Conservation (phyloP, 1,140 invertebrate species). For the Leptinotarsa texana region DNA sequence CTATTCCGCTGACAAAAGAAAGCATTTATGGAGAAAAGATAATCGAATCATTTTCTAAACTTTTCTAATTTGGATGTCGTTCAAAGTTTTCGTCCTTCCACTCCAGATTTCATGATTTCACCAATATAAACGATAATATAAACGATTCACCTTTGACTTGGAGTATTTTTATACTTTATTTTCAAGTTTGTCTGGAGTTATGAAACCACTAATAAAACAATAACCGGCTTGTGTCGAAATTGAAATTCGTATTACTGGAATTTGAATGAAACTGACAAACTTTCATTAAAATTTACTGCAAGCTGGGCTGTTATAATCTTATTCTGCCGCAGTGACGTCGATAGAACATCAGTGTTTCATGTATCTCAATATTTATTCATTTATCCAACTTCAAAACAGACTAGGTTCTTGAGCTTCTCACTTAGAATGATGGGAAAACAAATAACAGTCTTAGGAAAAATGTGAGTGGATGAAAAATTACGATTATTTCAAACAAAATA, state of each 20-base stretch:
- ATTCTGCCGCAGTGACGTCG: not conserved
- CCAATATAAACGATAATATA: not conserved
- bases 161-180: slow-evolving; percentile 7
- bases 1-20: slow-evolving; percentile 19
- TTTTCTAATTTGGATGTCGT: slow-evolving; percentile 41
- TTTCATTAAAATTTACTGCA: slow-evolving; percentile 9
- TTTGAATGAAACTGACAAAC: slow-evolving; percentile 7
- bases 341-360: not conserved
- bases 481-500: no score
- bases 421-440: no score
- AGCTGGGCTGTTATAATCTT: not conserved
- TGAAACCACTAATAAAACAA: slow-evolving; percentile 4
- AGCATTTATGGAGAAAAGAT: slow-evolving; percentile 26
- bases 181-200: not conserved
- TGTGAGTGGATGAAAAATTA: no score
- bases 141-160: not conserved
- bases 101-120: not conserved
- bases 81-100: slow-evolving; percentile 37
- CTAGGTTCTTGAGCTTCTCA: not conserved
- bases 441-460: no score
- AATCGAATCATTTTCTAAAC: slow-evolving; percentile 31
- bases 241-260: not conserved
- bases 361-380: not conserved
- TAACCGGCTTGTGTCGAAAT: not conserved
- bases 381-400: not conserved